phyloP scores from a whole-genome alignment of 2,888 invertebrate species.

The Campoplex nolae region DNA sequence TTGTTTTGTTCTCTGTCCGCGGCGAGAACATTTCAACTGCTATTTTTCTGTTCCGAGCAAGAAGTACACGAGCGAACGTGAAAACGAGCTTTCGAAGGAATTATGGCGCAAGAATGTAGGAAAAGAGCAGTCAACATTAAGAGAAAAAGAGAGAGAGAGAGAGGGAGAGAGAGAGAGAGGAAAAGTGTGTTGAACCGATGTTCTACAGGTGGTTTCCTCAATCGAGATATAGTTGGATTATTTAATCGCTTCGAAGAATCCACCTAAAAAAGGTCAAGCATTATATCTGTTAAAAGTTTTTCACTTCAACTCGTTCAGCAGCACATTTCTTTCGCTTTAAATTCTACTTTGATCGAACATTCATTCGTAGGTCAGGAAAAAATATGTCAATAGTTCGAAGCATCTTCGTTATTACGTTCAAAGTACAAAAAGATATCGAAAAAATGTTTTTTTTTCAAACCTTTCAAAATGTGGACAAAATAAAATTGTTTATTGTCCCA shows the following conservation, averaged over 20 bases:
- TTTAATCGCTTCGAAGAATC: conserved; percentile 52
- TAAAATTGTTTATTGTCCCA: too few species aligned
- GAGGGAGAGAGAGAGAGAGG: not conserved
- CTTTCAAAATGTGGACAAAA: too few species aligned
- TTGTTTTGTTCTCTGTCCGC: not conserved
- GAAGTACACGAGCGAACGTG: conserved; percentile 20
- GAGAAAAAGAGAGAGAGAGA: conserved; percentile 2
- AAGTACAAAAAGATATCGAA: too few species aligned
- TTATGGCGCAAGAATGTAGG: conserved; percentile 16
- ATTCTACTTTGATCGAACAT: not conserved
- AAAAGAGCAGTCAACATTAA: conserved; percentile 36
- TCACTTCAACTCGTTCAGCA: not conserved
- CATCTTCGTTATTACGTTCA: too few species aligned
- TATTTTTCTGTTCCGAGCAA: conserved; percentile 23
- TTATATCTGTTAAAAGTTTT: not conserved
- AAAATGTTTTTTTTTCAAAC: too few species aligned
- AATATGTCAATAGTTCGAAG: not conserved
- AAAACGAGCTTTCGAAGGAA: conserved; percentile 36
- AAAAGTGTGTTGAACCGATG: conserved; percentile 34
- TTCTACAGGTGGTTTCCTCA: conserved; percentile 64
- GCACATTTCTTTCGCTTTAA: not conserved
- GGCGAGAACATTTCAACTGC: conserved; percentile 17
- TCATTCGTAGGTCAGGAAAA: not conserved
- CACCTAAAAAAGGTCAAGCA: conserved; percentile 9
- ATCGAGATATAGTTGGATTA: conserved; percentile 58